Conservation (phyloP, 2,113 vertebrate species). For the Mirounga angustirostris region DNA sequence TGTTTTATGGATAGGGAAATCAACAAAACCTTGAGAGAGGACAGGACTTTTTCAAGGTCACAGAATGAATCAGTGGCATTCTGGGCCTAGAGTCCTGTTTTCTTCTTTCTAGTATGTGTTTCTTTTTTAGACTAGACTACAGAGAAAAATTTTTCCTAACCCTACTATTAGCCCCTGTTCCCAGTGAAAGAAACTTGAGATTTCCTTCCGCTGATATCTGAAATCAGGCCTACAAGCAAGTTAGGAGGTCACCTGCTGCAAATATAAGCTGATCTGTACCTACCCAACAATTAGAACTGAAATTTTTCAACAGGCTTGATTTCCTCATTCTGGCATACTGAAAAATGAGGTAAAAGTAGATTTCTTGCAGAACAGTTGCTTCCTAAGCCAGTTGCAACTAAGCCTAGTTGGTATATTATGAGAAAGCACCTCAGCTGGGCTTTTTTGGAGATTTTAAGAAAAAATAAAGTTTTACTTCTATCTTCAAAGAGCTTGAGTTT, state of each 20-base stretch:
- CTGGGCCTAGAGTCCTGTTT: neutral
- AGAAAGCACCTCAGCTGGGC: neutral
- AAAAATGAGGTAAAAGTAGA: neutral
- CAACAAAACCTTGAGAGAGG: neutral
- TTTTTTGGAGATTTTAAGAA: neutral
- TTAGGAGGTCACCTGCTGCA: neutral
- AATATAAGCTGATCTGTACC: neutral
- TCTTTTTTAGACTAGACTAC: neutral
- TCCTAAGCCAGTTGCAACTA: neutral
- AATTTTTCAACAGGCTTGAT: neutral
- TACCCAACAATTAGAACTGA: neutral
- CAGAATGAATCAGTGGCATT: neutral
- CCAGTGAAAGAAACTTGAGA: neutral
- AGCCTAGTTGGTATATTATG: neutral
- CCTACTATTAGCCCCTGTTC: neutral
- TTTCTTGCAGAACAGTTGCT: neutral
- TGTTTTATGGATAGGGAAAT: neutral
- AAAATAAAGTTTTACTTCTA: neutral
- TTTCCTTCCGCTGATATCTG: neutral
- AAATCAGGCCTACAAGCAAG: neutral
- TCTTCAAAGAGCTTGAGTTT: conserved; percentile 9
- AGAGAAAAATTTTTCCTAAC: neutral
- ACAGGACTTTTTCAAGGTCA: neutral
- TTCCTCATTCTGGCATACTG: neutral
- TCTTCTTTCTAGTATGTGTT: neutral